Evolutionary conservation across 2,888 invertebrate genomes (phyloP).

Genomic region (Cetonia aurata): DNA sequence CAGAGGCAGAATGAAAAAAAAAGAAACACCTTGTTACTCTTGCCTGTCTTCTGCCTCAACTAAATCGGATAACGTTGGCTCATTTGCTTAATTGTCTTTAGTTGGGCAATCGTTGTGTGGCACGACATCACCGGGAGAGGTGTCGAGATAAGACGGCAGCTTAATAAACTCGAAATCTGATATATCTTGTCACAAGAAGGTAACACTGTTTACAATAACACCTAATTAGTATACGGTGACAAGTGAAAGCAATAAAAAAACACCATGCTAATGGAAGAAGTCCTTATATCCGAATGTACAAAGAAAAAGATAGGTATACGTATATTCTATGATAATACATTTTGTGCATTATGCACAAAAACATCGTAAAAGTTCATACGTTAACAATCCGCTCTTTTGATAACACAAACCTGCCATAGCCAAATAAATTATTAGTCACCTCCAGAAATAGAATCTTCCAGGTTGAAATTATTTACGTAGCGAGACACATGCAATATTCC

Average conservation of each 20-base stretch:
- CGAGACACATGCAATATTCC: conserved; percentile 32
- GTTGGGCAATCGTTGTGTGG: conserved; percentile 11
- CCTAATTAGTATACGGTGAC: conserved; percentile 17
- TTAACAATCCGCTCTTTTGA: conserved; percentile 21
- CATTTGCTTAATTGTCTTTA: conserved; percentile 34
- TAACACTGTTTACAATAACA: conserved; percentile 13
- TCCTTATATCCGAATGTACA: conserved; percentile 1
- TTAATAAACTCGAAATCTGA: conserved; percentile 27
- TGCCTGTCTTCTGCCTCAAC: neutral
- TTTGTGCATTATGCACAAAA: no score
- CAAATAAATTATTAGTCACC: conserved; percentile 34
- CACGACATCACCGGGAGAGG: conserved; percentile 3
- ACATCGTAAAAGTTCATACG: no score
- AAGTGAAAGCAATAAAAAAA: conserved; percentile 10
- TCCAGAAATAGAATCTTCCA: conserved; percentile 32
- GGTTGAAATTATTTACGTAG: conserved; percentile 30
- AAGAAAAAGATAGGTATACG: no score
- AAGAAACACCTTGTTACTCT: conserved; percentile 5
- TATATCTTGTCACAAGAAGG: conserved; percentile 1
- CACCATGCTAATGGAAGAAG: neutral
- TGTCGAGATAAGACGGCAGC: conserved; percentile 10
- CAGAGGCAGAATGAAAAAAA: neutral
- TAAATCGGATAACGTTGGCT: conserved; percentile 10
- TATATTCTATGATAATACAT: no score
- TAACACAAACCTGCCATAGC: conserved; percentile 25